Evolutionary conservation across 2,888 invertebrate genomes (phyloP).

Genomic region (Keiferia lycopersicella): DNA sequence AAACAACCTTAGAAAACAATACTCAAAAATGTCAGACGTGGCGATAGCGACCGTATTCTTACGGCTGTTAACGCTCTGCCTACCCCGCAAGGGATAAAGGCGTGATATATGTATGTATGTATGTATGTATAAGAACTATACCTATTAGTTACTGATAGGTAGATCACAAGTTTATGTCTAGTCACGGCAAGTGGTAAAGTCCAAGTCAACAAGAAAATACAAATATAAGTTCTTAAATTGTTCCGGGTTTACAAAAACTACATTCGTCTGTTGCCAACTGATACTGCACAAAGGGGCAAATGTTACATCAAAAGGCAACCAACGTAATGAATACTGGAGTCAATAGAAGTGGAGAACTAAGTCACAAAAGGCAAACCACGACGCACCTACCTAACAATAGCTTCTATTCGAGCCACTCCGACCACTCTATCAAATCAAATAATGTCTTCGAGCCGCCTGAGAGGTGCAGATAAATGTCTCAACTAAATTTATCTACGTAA

Average conservation of each 20-base stretch:
- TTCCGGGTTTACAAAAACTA: not conserved
- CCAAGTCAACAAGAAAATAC: too few relatives aligned
- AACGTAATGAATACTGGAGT: constrained; percentile 11
- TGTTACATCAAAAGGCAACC: not conserved
- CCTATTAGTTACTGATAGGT: not conserved
- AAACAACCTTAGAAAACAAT: too few relatives aligned
- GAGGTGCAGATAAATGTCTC: constrained; percentile 18
- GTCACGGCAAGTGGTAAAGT: too few relatives aligned
- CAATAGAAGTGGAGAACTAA: constrained; percentile 13
- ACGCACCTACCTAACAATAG: constrained; percentile 16
- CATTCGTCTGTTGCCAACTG: constrained; percentile 35
- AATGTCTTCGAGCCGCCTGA: constrained; percentile 18
- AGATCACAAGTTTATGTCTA: too few relatives aligned
- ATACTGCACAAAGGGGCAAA: constrained; percentile 33
- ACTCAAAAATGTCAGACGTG: too few relatives aligned
- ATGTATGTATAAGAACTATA: too few relatives aligned
- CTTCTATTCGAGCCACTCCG: constrained; percentile 17
- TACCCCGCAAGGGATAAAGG: too few relatives aligned
- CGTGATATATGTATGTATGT: too few relatives aligned
- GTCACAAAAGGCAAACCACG: constrained; percentile 19
- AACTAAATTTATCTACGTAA: constrained; percentile 19
- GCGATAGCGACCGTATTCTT: too few relatives aligned
- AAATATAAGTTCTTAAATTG: not conserved
- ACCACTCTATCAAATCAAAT: constrained; percentile 23
- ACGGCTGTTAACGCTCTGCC: too few relatives aligned